phyloP scores from a whole-genome alignment of 2,888 invertebrate species.

The Thyatira batis region DNA sequence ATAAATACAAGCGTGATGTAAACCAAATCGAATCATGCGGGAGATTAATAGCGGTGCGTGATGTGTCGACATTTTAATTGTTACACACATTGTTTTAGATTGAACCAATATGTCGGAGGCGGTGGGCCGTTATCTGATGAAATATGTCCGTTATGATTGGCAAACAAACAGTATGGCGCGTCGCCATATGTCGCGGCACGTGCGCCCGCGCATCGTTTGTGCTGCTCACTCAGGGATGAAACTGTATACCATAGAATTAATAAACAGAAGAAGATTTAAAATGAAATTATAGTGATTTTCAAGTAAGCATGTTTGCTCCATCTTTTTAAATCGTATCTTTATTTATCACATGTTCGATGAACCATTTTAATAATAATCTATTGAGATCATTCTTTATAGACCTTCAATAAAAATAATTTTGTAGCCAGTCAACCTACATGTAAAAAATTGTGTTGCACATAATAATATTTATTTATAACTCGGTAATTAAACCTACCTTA shows the following conservation, averaged over 20 bases:
- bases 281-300: no score
- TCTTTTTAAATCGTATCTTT: no score
- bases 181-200: slow-evolving; percentile 80
- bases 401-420: no score
- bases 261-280: not conserved
- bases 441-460: no score
- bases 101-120: slow-evolving; percentile 70
- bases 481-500: no score
- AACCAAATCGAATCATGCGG: slow-evolving; percentile 54
- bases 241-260: slow-evolving; percentile 47
- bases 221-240: slow-evolving; percentile 78
- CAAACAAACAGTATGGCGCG: slow-evolving; percentile 82
- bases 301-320: no score
- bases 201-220: slow-evolving; percentile 74
- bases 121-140: slow-evolving; percentile 80
- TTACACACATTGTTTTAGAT: slow-evolving; percentile 75
- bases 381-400: no score
- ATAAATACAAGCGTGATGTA: slow-evolving; percentile 46
- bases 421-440: no score
- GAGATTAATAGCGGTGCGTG: slow-evolving; percentile 35
- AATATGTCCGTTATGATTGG: slow-evolving; percentile 83
- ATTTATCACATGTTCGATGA: no score
- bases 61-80: slow-evolving; percentile 70
- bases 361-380: no score
- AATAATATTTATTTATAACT: no score